Conservation (phyloP, 2,797 vertebrate species). For the Myotis pilosus region DNA sequence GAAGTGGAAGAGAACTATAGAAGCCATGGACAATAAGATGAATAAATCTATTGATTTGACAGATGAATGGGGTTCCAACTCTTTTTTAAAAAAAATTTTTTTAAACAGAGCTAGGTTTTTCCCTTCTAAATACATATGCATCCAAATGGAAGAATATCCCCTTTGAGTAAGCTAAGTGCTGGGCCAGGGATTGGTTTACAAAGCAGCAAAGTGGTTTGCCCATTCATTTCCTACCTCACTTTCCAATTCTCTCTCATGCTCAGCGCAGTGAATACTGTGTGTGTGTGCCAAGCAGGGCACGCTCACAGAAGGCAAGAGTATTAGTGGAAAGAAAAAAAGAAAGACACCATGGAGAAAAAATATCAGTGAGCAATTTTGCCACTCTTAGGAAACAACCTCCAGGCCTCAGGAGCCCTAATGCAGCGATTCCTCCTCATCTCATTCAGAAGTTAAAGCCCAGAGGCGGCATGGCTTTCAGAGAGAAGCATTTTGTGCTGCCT, state of each 20-base stretch:
- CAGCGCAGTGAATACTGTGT: not conserved
- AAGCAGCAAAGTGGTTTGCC: constrained; percentile 43
- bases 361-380: constrained; percentile 45
- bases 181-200: constrained; percentile 33
- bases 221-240: constrained; percentile 52
- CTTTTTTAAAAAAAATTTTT: not conserved
- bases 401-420: not conserved
- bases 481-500: constrained; percentile 35
- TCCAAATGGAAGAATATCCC: constrained; percentile 44
- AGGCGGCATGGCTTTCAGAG: not conserved
- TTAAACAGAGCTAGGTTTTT: not conserved
- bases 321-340: constrained; percentile 44
- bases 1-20: not conserved
- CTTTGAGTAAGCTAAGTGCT: constrained; percentile 45
- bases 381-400: not conserved
- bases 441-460: constrained; percentile 30
- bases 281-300: not conserved
- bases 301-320: not conserved
- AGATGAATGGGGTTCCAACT: not conserved
- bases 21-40: not conserved
- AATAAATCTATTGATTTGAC: constrained; percentile 33
- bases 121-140: constrained; percentile 1
- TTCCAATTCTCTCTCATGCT: constrained; percentile 48
- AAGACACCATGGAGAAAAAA: constrained; percentile 54
- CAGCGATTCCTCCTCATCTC: constrained; percentile 13